These are phyloP conservation scores for Drosophila fuyamai DNA, from an alignment of 1,140 invertebrate genomes.

Conservation along the genomic window DNA sequence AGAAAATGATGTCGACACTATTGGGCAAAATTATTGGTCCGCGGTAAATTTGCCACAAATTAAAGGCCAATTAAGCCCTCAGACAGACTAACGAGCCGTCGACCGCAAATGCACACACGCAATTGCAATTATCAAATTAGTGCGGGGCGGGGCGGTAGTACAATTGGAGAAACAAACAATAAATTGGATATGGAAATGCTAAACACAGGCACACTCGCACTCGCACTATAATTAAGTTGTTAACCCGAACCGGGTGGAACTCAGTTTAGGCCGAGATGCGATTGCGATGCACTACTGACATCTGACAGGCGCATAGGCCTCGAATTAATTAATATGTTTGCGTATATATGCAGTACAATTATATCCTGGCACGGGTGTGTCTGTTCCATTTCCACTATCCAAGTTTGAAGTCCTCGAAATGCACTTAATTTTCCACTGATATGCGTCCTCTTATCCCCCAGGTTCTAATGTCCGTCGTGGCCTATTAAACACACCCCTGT, in stretches of 20 bases:
- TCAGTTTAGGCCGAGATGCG: constrained; percentile 35
- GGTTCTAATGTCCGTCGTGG: constrained; percentile 66
- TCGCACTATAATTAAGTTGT: constrained; percentile 74
- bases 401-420: constrained; percentile 33
- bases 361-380: constrained; percentile 34
- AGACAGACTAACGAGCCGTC: constrained; percentile 41
- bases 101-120: constrained; percentile 29
- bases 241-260: constrained; percentile 56
- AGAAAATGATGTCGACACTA: constrained; percentile 36
- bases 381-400: not conserved
- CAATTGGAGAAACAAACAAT: constrained; percentile 73
- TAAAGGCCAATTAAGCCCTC: constrained; percentile 77
- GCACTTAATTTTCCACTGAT: constrained; percentile 60
- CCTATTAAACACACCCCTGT: constrained; percentile 68
- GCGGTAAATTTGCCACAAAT: constrained; percentile 64
- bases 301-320: constrained; percentile 74
- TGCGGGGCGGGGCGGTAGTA: constrained; percentile 18
- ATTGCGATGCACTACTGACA: constrained; percentile 30
- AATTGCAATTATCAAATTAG: constrained; percentile 82
- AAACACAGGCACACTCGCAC: constrained; percentile 36
- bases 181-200: constrained; percentile 50
- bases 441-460: constrained; percentile 43
- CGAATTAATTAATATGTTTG: constrained; percentile 75
- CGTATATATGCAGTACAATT: constrained; percentile 52
- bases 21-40: not conserved